Conservation (phyloP, 2,888 invertebrate species). For the Harpalus rubripes region DNA sequence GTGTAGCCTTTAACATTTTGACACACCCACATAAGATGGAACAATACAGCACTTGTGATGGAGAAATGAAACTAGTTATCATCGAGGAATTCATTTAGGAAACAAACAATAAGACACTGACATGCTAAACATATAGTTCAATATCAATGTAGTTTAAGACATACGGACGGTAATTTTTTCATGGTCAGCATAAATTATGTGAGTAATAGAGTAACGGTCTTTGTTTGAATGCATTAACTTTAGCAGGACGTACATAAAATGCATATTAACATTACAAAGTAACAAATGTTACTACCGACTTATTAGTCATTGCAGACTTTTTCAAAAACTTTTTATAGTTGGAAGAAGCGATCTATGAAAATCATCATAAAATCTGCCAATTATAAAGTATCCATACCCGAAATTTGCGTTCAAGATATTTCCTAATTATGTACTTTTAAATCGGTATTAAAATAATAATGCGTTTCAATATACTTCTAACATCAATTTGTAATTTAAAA, state of each 20-base stretch:
- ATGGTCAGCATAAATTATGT: slow-evolving; percentile 43
- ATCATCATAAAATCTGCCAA: too few species aligned
- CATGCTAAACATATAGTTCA: slow-evolving; percentile 24
- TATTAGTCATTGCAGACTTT: too few species aligned
- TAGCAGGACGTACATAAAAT: neutral
- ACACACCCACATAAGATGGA: slow-evolving; percentile 12
- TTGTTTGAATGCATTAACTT: slow-evolving; percentile 32
- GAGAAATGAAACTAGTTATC: neutral
- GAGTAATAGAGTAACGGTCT: slow-evolving; percentile 26
- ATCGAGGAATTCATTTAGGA: slow-evolving; percentile 39
- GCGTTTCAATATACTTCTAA: too few species aligned
- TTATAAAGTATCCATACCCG: too few species aligned
- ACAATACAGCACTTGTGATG: neutral
- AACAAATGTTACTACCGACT: neutral
- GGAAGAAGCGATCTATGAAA: too few species aligned
- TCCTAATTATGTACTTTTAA: too few species aligned
- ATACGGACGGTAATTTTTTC: slow-evolving; percentile 29
- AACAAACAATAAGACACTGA: slow-evolving; percentile 18
- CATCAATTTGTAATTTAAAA: too few species aligned
- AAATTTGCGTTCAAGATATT: too few species aligned
- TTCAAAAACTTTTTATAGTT: too few species aligned
- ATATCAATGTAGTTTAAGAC: neutral
- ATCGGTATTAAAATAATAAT: too few species aligned
- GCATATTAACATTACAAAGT: neutral
- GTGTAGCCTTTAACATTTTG: neutral